These are phyloP conservation scores for Galeopterus variegatus DNA, from an alignment of 2,113 vertebrate genomes.

Conservation along the genomic window DNA sequence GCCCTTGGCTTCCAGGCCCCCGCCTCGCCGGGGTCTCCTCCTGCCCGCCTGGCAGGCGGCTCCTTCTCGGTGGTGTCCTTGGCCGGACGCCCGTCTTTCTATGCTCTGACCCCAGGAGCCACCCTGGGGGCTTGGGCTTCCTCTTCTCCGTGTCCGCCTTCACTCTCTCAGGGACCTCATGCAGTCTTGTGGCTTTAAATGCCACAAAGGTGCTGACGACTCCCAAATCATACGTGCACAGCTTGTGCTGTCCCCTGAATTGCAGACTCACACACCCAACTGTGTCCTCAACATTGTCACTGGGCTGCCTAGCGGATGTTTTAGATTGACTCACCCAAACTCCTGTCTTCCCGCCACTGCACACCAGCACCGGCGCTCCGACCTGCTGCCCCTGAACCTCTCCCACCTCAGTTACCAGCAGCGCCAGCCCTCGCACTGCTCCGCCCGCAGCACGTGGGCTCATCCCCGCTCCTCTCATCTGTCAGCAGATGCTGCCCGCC, in stretches of 20 bases:
- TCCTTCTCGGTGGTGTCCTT: neutral
- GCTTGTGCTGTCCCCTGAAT: no score
- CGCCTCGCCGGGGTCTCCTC: no score
- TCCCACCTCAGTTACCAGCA: neutral
- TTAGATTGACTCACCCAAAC: rapidly evolving
- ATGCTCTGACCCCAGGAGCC: neutral
- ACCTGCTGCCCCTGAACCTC: neutral
- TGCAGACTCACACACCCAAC: neutral
- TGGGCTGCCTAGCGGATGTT: neutral
- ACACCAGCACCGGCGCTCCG: rapidly evolving
- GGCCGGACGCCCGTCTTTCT: neutral
- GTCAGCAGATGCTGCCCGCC: neutral
- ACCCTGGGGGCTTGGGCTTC: neutral
- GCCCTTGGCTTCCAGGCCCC: no score
- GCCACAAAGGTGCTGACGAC: neutral
- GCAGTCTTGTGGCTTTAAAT: no score
- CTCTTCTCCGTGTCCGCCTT: neutral
- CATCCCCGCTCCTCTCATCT: no score
- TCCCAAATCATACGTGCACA: rapidly evolving
- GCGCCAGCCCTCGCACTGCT: neutral
- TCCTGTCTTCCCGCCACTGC: rapidly evolving
- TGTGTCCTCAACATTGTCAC: neutral
- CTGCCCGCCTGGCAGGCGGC: neutral
- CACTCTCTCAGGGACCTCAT: neutral
- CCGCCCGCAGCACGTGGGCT: neutral